Base-by-base conservation (phyloP, 2,888 invertebrate species). In the Caenorhabditis panamensis region DNA sequence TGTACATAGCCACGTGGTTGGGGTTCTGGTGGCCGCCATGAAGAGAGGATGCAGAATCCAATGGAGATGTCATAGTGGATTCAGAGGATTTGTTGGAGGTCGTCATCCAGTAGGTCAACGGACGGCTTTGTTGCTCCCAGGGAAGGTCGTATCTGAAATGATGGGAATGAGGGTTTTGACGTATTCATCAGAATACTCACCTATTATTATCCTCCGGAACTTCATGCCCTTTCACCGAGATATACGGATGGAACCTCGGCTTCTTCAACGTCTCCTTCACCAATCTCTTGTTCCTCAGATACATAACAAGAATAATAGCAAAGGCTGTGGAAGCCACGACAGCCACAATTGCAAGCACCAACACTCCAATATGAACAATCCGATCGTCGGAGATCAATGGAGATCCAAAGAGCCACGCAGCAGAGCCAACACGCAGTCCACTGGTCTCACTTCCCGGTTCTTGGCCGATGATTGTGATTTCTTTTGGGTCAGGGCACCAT, bases 401-500 rank as follows among this genome's bases (percentile, higher is more conserved):
- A 0, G 68, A 76, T 53, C 76, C 68, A 28, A 76, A 76, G 31
- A 76, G 68, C 67, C 76, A 68, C 11, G 77, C 64, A 16, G 64
- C 69, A 6, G 64, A 69, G 47, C 77, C 64, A 31, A 49, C 51
- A 20, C 63, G 47, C n/a, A 63, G 36, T 37, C 66, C 56, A 63
- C 11, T 44, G 5, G 67, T 8, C 31, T 63, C 71, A 67, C 53
- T 63, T 53, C 68, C 64, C 37, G 83, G 83, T 76, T 86, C 84
- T 37, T 86, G 85, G 11, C 84, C 85, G 56, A 86, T 86, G 18
- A 88, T 82, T n/a, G 84, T 82, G 11, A 88, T 71, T 53, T 88
- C 86, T 49, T 84, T 82, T n/a, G 88, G 88, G 58, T 89, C 87
- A 4, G 88, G 88, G 77, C 89, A 89, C 88, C 88, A 88, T 4